Evolutionary conservation across 2,888 invertebrate genomes (phyloP), one percentile per base, ranked within the genome.

Genomic region (Amiota mariae): DNA sequence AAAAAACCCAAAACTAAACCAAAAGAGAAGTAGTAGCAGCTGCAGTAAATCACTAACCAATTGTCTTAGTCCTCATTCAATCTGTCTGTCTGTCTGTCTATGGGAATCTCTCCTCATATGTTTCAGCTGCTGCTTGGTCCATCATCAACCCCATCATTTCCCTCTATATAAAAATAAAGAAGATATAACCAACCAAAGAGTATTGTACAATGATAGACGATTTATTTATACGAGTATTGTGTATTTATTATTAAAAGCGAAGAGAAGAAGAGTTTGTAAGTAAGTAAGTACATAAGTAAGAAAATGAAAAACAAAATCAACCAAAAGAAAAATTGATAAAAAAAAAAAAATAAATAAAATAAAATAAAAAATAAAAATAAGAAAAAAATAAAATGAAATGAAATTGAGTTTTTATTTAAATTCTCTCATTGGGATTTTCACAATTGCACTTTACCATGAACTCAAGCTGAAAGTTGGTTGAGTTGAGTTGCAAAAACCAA

Each of bases 381-480:
- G 12, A 20, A 12, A 59, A 20, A 20, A 12, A 63, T 13, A 12
- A 63, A 36, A n/a, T n/a, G 4, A 59, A 59, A 59, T 20, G 11
- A 68, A 54, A 54, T 13, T 13, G 18, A 66, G 24, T 66, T 66
- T 66, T 66, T 66, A 15, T 47, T 66, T 64, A 46, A 9, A 15
- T 66, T 63, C 61, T 15, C 15, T 48, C 36, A 36, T 51, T n/a
- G n/a, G 54, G 54, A 51, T 51, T 51, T 51, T 12, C 13, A n/a
- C n/a, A n/a, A 12, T 66, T 48, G 48, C 51, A 68, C 51, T 68
- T 48, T 48, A 54, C 67, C 67, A 51, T 68, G 67, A 68, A 68
- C 67, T 68, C 51, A 46, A 63, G 63, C 24, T 36, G 46, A 36
- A 63, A 46, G 20, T n/a, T n/a, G 63, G n/a, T 46, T 46, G n/a